A percentile compares a stretch with the other conserved stretches of the same genome.
These are phyloP conservation scores for Chloroclystis v-ata DNA, from an alignment of 2,888 invertebrate genomes.

Conservation along the genomic window DNA sequence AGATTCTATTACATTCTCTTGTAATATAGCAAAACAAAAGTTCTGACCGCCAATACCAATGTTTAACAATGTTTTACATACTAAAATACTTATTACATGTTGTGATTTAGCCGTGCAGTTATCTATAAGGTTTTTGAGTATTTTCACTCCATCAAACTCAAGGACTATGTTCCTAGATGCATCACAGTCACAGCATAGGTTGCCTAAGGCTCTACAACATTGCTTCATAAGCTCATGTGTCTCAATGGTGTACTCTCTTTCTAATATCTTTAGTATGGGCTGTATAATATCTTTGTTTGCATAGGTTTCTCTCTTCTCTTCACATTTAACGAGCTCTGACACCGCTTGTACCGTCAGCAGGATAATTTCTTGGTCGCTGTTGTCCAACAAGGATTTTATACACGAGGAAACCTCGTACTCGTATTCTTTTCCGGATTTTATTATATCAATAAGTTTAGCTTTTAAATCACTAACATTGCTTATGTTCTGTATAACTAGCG, in stretches of 20 bases:
- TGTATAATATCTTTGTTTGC: conserved; percentile 80
- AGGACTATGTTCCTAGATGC: conserved; percentile 77
- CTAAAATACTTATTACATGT: conserved; percentile 79
- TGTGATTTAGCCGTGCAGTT: conserved; percentile 45
- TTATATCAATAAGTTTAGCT: conserved; percentile 64
- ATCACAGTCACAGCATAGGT: conserved; percentile 93
- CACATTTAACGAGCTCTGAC: conserved; percentile 89
- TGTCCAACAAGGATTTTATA: conserved; percentile 60
- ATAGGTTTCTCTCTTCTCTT: conserved; percentile 84
- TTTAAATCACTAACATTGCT: conserved; percentile 63
- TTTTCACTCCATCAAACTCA: conserved; percentile 67
- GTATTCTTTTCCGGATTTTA: conserved; percentile 63
- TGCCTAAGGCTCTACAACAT: conserved; percentile 89
- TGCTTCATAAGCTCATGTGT: conserved; percentile 81
- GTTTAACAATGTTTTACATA: conserved; percentile 87
- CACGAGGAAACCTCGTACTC: conserved; percentile 66
- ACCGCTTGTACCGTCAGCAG: conserved; percentile 82
- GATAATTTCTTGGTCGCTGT: conserved; percentile 71
- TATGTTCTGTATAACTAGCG: conserved; percentile 61
- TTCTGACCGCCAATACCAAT: conserved; percentile 85
- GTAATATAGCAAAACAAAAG: conserved; percentile 79
- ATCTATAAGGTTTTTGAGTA: conserved; percentile 60
- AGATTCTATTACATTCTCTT: conserved; percentile 73
- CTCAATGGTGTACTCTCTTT: conserved; percentile 49
- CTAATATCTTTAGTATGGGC: conserved; percentile 76